Conservation (phyloP, 1,140 invertebrate species). For the Achroia grisella region DNA sequence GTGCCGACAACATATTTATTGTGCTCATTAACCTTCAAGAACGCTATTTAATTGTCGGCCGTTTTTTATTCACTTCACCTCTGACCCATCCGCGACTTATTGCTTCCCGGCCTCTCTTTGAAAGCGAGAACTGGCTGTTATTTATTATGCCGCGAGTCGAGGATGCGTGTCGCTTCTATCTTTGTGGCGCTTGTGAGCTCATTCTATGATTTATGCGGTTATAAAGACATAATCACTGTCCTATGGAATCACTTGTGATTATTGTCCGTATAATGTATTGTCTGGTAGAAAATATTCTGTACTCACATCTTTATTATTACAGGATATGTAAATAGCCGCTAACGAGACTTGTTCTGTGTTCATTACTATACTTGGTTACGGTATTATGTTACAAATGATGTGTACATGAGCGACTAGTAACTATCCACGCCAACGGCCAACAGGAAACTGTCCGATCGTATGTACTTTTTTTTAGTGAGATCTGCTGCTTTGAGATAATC, state of each 20-base stretch:
- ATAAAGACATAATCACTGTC: conserved; percentile 64
- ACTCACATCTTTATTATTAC: no score
- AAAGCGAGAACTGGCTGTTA: conserved; percentile 66
- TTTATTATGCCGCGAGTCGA: conserved; percentile 54
- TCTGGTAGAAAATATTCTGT: no score
- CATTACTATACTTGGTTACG: no score
- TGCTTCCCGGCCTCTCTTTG: conserved; percentile 66
- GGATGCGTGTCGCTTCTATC: conserved; percentile 62
- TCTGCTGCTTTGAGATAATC: conserved; percentile 25
- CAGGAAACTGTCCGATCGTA: conserved; percentile 19
- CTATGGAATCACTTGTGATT: conserved; percentile 20
- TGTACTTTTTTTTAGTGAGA: conserved; percentile 15
- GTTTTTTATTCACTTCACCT: conserved; percentile 73
- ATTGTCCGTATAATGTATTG: no score
- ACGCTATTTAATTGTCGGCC: conserved; percentile 73
- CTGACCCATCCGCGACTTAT: conserved; percentile 68
- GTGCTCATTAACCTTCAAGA: conserved; percentile 73
- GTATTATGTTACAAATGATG: no score
- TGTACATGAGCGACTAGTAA: no score
- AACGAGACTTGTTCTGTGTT: no score
- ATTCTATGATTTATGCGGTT: conserved; percentile 63
- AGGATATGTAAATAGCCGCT: no score
- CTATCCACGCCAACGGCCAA: conserved; percentile 4
- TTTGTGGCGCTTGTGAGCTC: conserved; percentile 63
- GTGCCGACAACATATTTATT: conserved; percentile 74